Conservation (phyloP, 2,113 vertebrate genomes). For the zebrafish (Danio rerio) region DNA sequence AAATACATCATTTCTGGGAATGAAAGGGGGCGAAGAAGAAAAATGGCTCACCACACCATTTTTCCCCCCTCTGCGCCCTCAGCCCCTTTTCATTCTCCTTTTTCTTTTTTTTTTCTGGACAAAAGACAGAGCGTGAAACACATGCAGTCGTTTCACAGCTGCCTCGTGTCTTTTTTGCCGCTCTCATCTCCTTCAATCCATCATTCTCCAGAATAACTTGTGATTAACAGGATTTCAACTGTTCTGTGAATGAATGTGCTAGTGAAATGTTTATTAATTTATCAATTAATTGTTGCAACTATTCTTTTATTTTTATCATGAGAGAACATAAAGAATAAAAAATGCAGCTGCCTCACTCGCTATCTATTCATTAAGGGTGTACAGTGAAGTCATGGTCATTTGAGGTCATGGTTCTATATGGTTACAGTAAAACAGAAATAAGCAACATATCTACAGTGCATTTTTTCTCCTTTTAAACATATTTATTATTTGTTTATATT, state of each 20-base stretch:
- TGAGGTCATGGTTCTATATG: no score
- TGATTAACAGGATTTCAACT: not conserved
- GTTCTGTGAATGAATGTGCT: not conserved
- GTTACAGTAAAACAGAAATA: no score
- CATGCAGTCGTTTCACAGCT: conserved; percentile 49
- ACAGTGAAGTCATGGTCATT: no score
- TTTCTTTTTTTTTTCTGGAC: not conserved
- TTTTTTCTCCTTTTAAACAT: no score
- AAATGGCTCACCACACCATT: conserved; percentile 18
- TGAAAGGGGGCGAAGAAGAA: conserved; percentile 38
- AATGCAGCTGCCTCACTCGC: no score
- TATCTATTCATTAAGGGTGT: no score
- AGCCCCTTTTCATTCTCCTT: not conserved
- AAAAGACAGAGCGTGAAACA: conserved; percentile 51
- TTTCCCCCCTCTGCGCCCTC: not conserved
- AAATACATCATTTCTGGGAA: conserved; percentile 53
- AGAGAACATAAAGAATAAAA: not conserved
- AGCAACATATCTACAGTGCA: no score
- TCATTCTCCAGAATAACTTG: conserved; percentile 38
- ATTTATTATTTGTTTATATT: no score
- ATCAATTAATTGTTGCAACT: no score
- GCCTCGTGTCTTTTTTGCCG: conserved; percentile 6
- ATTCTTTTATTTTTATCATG: not conserved
- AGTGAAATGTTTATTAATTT: no score
- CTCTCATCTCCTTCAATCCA: conserved; percentile 27